A percentile compares a stretch with the other conserved stretches of the same genome.
phyloP scores from a whole-genome alignment of 2,888 invertebrate species.

The Drosophila kanekoi region DNA sequence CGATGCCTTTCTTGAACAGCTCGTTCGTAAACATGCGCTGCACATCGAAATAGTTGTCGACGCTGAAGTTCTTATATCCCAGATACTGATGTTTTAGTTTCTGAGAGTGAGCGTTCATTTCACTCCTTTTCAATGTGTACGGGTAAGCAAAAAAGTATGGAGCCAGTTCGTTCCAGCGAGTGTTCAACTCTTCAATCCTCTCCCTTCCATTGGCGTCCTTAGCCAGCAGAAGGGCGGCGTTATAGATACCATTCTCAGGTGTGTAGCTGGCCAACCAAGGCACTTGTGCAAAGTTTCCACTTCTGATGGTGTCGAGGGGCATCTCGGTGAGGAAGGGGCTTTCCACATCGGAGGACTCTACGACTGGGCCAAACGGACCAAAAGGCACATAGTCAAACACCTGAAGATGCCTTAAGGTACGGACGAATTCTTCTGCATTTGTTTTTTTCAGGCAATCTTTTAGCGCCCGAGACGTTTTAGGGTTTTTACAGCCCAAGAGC shows the following conservation, averaged over 20 bases:
- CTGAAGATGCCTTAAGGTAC: neutral
- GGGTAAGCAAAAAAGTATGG: conserved; percentile 11
- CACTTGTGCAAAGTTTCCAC: conserved; percentile 2
- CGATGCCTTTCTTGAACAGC: conserved; percentile 2
- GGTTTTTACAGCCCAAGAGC: conserved; percentile 88
- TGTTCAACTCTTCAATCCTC: neutral
- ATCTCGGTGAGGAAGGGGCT: neutral
- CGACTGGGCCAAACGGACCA: conserved; percentile 7
- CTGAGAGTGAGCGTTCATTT: neutral
- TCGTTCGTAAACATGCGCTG: conserved; percentile 13
- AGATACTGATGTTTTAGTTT: neutral
- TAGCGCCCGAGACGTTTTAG: conserved; percentile 86
- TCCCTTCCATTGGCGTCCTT: neutral
- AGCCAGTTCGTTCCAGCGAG: conserved; percentile 4
- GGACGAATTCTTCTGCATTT: neutral
- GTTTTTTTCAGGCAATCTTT: conserved; percentile 68
- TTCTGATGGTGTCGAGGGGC: neutral
- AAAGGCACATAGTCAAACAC: neutral
- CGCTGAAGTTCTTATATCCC: conserved; percentile 2
- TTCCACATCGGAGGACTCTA: neutral
- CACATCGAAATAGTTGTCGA: conserved; percentile 4
- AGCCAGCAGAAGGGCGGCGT: conserved; percentile 6
- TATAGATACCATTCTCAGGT: conserved; percentile 8
- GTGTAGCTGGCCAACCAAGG: conserved; percentile 85
- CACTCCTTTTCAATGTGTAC: neutral